Evolutionary conservation across 37 sponge, comb jelly and placozoan genomes (phyloP), one percentile per base, ranked within the genome.

Genomic region (Agelas oroides): DNA sequence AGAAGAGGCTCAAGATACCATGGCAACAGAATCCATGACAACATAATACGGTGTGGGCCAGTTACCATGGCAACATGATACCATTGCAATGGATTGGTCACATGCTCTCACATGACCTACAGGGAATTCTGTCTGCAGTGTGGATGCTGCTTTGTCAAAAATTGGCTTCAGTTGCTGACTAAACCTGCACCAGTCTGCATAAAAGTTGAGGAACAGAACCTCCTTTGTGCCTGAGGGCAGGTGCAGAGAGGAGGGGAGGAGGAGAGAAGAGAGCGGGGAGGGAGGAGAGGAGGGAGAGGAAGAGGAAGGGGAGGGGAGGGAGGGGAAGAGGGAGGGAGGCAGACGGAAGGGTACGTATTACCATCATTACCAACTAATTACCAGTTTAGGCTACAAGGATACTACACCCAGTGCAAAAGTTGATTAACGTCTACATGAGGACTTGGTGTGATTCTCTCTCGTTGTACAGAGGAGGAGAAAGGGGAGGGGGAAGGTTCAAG

Each of bases 121-220:
- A 18, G 65, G 79, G 15, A 25, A 16, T 38, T 79, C 67, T 40
- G 73, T 35, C 21, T 63, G 33, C 30, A 97, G 36, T 53, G 77
- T 54, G 28, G 91, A 88, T 12, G 99, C 94, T 16, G 96, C 86
- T 68, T 99, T 78, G 70, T 99, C 94, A 83, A 91, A 99, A 41
- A 99, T 87, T 12, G 99, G 99, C 62, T 89, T 95, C 20, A 99
- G 87, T 77, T 79, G 79, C 69, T 94, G 94, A 84, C 99, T 99
- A 74, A 90, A 99, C 41, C 97, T 84, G 80, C 99, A 99, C 97
- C 97, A 97, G 59, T 97, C 95, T 36, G 97, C 97, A 77, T 97
- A 97, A 70, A 97, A 97, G 59, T 97, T 94, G 38, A 97, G 32
- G 1, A 94, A 54, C 5, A 94, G 59, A 28, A 97, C 57, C 0